These are phyloP conservation scores for Mirza zaza DNA, from an alignment of 2,113 vertebrate species.

Conservation along the genomic window DNA sequence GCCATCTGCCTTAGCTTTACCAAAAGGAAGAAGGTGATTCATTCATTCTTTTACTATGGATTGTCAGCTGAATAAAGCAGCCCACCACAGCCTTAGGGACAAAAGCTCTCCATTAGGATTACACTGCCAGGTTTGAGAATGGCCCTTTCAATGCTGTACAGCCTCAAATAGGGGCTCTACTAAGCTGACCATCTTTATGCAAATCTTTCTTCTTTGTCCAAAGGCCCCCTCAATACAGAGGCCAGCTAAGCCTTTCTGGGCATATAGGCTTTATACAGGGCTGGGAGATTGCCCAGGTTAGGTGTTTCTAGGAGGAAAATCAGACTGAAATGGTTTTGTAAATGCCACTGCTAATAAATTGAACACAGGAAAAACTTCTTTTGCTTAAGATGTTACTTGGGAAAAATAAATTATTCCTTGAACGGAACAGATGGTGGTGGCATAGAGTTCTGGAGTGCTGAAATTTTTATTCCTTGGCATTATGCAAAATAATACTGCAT, in stretches of 20 bases:
- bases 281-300: neutral
- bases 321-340: neutral
- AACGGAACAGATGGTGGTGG: neutral
- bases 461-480: neutral
- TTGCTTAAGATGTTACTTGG: neutral
- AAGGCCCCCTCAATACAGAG: neutral
- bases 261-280: neutral
- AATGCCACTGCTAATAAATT: neutral
- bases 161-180: neutral
- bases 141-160: neutral
- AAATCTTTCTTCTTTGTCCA: slow-evolving; percentile 40
- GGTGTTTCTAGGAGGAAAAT: neutral
- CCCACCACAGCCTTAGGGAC: neutral
- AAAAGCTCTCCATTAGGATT: slow-evolving; percentile 38
- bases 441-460: neutral
- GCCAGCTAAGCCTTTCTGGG: neutral
- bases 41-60: neutral
- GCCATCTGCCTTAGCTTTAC: slow-evolving; percentile 30
- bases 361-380: neutral
- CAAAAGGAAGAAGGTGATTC: neutral
- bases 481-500: neutral
- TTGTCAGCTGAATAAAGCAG: slow-evolving; percentile 17
- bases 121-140: slow-evolving; percentile 41
- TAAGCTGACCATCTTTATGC: slow-evolving; percentile 46
- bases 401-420: neutral